Evolutionary conservation across 2,888 invertebrate genomes (phyloP), one percentile per base, ranked within the genome.

Genomic region (Osmoderma eremita): DNA sequence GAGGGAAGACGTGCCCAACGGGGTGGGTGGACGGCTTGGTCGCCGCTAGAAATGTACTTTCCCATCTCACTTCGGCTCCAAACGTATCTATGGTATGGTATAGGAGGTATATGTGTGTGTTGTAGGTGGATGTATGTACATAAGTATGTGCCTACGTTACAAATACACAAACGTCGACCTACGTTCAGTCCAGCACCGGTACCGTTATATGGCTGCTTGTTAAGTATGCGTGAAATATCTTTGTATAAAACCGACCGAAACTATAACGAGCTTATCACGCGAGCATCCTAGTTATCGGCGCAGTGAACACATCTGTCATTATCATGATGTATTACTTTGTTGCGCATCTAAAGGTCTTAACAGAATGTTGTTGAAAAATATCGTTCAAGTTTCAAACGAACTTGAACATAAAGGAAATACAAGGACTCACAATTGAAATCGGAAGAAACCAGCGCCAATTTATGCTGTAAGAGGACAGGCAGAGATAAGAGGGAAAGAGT

Each of bases 1-100:
- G 74, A 74, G 73, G 74, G 74, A 74, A 73, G 73, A 72, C 71
- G 73, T 74, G 75, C 70, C 69, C 58, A 61, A 65, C 45, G 63
- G 69, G 70, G 69, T 65, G 71, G 42, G 65, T 76, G 78, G 56
- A 22, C 49, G 50, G 50, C 45, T 48, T 30, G 58, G 58, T 61
- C 45, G 36, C 45, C 30, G 41, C 45, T 61, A 61, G 56, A 56
- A 61, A 61, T 48, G 58, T 61, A 61, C 58, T 61, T 45, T 61
- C 58, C 58, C 45, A 61, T 61, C 45, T 61, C 58, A 45, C 45
- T 61, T 61, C 45, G 36, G 24, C 45, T 61, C 58, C 17, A 45
- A 30, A 61, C 45, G 45, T 45, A 61, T 45, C 24, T 61, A 41
- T 61, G n/a, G n/a, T n/a, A n/a, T n/a, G n/a, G n/a, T n/a, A 61